A percentile compares a stretch with the other conserved stretches of the same genome.
phyloP scores from a whole-genome alignment of 1,140 invertebrate species.

The Ptiloglossa arizonensis region DNA sequence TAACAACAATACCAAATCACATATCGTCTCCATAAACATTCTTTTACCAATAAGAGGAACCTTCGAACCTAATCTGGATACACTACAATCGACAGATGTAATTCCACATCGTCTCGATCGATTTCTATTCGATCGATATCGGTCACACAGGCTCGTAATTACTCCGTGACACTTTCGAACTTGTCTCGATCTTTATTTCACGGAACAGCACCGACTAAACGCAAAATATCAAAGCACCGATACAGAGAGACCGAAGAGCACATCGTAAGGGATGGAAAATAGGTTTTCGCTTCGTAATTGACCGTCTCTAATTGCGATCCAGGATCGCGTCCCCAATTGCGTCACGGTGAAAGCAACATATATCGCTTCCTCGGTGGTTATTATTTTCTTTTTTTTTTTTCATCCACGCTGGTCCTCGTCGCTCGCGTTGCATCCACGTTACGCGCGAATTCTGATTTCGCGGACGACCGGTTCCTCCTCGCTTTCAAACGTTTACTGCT shows the following conservation, averaged over 20 bases:
- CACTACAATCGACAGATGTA: too few relatives aligned
- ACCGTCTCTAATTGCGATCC: constrained; percentile 37
- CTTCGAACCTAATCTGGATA: too few relatives aligned
- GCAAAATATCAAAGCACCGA: too few relatives aligned
- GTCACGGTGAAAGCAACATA: constrained; percentile 50
- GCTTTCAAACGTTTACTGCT: constrained; percentile 16
- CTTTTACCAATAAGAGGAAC: too few relatives aligned
- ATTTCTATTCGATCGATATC: too few relatives aligned
- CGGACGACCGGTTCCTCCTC: constrained; percentile 45
- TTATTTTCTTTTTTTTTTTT: background rate
- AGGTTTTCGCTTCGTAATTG: constrained; percentile 31
- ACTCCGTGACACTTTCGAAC: too few relatives aligned
- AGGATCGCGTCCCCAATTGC: constrained; percentile 42
- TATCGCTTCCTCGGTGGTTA: too few relatives aligned
- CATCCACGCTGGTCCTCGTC: background rate
- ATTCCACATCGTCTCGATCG: too few relatives aligned
- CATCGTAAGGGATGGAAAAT: constrained; percentile 5
- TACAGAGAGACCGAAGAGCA: background rate
- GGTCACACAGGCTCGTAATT: too few relatives aligned
- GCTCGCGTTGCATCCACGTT: background rate
- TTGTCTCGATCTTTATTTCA: too few relatives aligned
- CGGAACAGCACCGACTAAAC: background rate
- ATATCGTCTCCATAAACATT: too few relatives aligned
- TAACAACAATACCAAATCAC: too few relatives aligned
- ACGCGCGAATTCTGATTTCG: constrained; percentile 32